Conservation (phyloP, 1,140 invertebrate genomes). For the Ditylenchus dipsaci region DNA sequence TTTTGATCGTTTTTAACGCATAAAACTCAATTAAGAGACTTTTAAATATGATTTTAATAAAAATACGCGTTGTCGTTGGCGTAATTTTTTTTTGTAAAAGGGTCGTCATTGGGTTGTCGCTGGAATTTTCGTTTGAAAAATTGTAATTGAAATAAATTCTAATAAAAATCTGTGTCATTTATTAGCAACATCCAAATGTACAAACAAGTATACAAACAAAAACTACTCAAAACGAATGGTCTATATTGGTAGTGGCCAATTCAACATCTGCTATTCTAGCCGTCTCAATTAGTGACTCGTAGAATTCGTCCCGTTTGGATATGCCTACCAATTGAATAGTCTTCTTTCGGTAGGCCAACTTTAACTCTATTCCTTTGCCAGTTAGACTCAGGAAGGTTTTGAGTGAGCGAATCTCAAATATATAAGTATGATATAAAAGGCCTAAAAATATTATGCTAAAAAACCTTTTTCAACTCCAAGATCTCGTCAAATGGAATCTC, state of each 20-base stretch:
- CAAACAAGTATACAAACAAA: not conserved
- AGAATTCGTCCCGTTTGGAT: slow-evolving; percentile 25
- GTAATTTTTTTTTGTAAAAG: no score
- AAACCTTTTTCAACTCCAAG: slow-evolving; percentile 9
- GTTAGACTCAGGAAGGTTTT: slow-evolving; percentile 4
- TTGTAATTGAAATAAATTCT: no score
- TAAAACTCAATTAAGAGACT: no score
- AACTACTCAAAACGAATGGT: not conserved
- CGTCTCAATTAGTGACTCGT: slow-evolving; percentile 24
- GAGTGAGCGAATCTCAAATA: slow-evolving; percentile 12
- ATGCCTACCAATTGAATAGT: slow-evolving; percentile 24
- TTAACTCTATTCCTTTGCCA: slow-evolving; percentile 18
- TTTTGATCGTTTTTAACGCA: no score
- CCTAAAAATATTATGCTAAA: not conserved
- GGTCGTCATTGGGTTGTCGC: no score
- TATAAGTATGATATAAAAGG: not conserved
- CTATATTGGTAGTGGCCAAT: slow-evolving; percentile 1
- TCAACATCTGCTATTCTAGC: slow-evolving; percentile 25
- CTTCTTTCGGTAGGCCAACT: slow-evolving; percentile 6
- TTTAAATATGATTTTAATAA: no score
- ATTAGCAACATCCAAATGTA: not conserved
- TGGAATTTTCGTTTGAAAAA: no score
- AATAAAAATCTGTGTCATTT: no score
- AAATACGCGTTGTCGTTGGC: no score
- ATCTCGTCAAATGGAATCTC: slow-evolving; percentile 21